Percentiles rank a stretch among this genome's conserved stretches.
Conservation (phyloP, 2,797 vertebrate genomes). For the Sebastes diploproa region DNA sequence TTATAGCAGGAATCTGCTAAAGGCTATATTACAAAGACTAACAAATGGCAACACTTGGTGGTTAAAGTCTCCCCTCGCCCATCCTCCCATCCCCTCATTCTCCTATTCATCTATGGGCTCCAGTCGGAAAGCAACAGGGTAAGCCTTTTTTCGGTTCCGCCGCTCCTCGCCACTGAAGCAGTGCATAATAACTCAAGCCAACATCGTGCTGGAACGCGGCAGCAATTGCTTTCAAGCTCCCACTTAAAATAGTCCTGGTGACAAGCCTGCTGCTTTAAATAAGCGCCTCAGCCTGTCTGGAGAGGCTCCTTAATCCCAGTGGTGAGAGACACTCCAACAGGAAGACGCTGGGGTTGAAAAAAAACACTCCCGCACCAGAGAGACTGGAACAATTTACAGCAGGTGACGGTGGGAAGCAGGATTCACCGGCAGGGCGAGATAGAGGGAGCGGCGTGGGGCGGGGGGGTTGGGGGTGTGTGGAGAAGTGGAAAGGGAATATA, state of each 20-base stretch:
- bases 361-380: slow-evolving; percentile 63
- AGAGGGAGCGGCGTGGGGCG: slow-evolving; percentile 18
- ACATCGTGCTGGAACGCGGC: slow-evolving; percentile 66
- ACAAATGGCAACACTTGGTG: slow-evolving; percentile 64
- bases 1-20: slow-evolving; percentile 55
- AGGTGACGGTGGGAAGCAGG: slow-evolving; percentile 71
- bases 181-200: slow-evolving; percentile 81
- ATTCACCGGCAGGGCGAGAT: slow-evolving; percentile 60
- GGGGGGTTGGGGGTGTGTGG: not conserved
- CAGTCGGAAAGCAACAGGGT: slow-evolving; percentile 72
- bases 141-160: slow-evolving; percentile 66
- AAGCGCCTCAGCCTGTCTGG: slow-evolving; percentile 82
- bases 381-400: slow-evolving; percentile 76
- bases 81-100: slow-evolving; percentile 35
- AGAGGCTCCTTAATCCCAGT: slow-evolving; percentile 82
- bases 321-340: slow-evolving; percentile 78
- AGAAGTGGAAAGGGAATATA: slow-evolving; percentile 47
- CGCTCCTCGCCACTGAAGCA: slow-evolving; percentile 66
- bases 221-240: slow-evolving; percentile 81
- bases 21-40: slow-evolving; percentile 55
- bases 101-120: slow-evolving; percentile 53
- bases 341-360: slow-evolving; percentile 64
- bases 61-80: slow-evolving; percentile 43
- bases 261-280: slow-evolving; percentile 83
- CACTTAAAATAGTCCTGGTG: slow-evolving; percentile 83